Evolutionary conservation across 2,113 vertebrate genomes (phyloP).

Genomic region (Neotragus pygmaeus): DNA sequence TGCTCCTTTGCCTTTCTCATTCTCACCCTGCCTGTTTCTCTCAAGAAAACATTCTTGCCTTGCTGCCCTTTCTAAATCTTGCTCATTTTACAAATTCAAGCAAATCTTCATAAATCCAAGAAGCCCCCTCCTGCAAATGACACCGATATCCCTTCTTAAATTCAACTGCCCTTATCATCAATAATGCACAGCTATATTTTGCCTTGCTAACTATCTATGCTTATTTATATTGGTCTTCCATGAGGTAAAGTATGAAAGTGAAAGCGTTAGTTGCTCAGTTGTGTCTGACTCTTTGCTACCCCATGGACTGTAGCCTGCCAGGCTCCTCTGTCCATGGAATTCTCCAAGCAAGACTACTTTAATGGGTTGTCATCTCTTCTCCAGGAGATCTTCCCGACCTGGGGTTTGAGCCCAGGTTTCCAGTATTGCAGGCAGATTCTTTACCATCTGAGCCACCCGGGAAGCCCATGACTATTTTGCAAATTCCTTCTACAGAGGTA

Average conservation of each 20-base stretch:
- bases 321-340: not conserved
- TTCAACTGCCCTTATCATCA: not conserved
- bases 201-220: not conserved
- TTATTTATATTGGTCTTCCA: not conserved
- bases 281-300: not conserved
- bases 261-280: not conserved
- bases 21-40: not conserved
- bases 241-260: not conserved
- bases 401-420: not conserved
- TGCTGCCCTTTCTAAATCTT: not conserved
- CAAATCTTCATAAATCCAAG: not conserved
- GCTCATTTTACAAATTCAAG: not conserved
- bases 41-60: not conserved
- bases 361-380: not conserved
- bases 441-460: not conserved
- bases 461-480: not conserved
- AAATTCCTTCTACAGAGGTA: not conserved
- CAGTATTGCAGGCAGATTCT: not conserved
- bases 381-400: not conserved
- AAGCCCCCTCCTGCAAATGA: not conserved
- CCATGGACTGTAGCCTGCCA: not conserved
- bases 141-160: not conserved
- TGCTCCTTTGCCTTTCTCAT: not conserved
- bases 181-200: not conserved
- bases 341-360: not conserved